Conservation (phyloP, 2,797 vertebrate species). For the Hemitrygon akajei region DNA sequence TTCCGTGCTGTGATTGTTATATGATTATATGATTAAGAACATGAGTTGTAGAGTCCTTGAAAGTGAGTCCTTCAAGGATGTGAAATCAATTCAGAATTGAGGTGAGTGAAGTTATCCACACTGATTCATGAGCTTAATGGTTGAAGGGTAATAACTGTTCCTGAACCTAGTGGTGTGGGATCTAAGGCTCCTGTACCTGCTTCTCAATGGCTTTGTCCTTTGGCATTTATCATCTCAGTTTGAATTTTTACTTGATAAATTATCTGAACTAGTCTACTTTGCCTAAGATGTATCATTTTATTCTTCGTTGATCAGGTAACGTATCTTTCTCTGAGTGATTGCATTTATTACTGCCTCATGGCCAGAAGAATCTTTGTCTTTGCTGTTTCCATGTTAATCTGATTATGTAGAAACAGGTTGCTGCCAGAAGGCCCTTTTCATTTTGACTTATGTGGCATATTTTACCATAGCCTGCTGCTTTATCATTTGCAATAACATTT, state of each 20-base stretch:
- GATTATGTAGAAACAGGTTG: constrained; percentile 15
- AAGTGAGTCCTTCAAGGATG: too few relatives aligned
- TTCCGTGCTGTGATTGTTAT: too few relatives aligned
- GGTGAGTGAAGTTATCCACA: too few relatives aligned
- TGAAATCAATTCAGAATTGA: too few relatives aligned
- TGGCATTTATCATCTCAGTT: neutral
- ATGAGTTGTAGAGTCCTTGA: too few relatives aligned
- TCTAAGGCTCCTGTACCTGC: too few relatives aligned
- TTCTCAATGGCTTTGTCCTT: too few relatives aligned
- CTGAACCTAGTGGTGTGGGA: too few relatives aligned
- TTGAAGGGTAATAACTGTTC: too few relatives aligned
- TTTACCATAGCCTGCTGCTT: neutral
- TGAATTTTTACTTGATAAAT: neutral
- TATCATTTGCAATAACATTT: neutral
- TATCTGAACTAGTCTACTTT: neutral
- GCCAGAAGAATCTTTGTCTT: neutral
- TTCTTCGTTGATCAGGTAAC: neutral
- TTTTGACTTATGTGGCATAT: neutral
- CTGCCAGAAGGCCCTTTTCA: neutral
- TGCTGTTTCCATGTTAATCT: constrained; percentile 1
- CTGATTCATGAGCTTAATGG: too few relatives aligned
- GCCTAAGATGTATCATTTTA: neutral
- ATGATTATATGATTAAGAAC: too few relatives aligned
- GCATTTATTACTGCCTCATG: neutral
- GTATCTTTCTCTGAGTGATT: neutral